Evolutionary conservation across 2,113 vertebrate species (phyloP), one percentile per base, ranked within the genome.

Genomic region (Macquaria australasica): DNA sequence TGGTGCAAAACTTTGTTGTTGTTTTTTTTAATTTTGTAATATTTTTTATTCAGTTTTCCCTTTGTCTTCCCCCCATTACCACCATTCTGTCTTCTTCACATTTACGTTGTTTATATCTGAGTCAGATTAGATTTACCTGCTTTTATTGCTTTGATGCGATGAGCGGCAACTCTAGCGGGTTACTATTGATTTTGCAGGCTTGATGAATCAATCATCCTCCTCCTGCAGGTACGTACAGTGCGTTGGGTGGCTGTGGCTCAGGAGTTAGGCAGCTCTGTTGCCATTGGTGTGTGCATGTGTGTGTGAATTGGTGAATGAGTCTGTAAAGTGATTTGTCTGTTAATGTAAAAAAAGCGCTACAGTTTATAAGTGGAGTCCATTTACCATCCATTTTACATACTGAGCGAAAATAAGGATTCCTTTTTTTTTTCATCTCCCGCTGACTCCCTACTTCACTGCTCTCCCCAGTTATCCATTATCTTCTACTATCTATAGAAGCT

Each of bases 121-220:
- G 39, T 79, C 85, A 81, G 66, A 64, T 62, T 48, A 75, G 72
- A 55, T 83, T 85, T 79, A 69, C 51, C 56, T 37, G 68, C 68
- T 79, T 81, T 81, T 87, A 73, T 84, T 90, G 62, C 72, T 83
- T 83, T 80, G 81, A 89, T 79, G 69, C 39, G 11, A 84, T 84
- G 82, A 88, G 77, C 81, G 73, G 82, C 84, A 91, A 64, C 80
- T 80, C 74, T 8, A 83, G 79, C 82, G 87, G 89, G 58, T 91
- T 87, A 55, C 68, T 82, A 93, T 93, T 91, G 92, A 92, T 93
- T 90, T 66, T 79, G 21, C 39, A 51, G 63, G 72, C 55, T 86
- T 90, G 83, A 84, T 89, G 81, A 93, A 93, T 94, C 93, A 91
- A 88, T 92, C 90, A 86, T 85, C 68, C 15, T 48, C 81, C 81